A percentile compares a stretch with the other conserved stretches of the same genome.
Evolutionary conservation across 1,140 invertebrate species (phyloP).

Genomic region (Temnothorax curvispinosus): DNA sequence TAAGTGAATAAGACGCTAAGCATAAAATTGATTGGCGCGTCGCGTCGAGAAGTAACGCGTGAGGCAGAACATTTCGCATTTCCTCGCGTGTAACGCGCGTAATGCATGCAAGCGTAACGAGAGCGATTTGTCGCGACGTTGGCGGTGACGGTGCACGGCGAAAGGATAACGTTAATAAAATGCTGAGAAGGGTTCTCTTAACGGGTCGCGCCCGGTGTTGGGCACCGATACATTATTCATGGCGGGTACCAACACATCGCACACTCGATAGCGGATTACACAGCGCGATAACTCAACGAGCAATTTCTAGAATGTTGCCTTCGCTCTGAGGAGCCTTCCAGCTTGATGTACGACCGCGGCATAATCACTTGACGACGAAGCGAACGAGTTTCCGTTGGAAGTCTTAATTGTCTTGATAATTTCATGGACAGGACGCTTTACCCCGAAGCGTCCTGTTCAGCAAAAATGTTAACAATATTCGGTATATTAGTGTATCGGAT

Average conservation of each 20-base stretch:
- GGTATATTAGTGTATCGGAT: no score
- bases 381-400: not conserved
- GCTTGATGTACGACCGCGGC: slow-evolving; percentile 8
- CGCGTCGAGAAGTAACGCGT: not conserved
- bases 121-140: slow-evolving; percentile 32
- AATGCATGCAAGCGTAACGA: slow-evolving; percentile 39
- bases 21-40: slow-evolving; percentile 15
- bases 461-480: no score
- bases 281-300: slow-evolving; percentile 24
- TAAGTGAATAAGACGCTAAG: not conserved
- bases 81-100: slow-evolving; percentile 6
- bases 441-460: not conserved
- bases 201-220: not conserved
- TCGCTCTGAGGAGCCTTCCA: not conserved
- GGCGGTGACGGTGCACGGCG: not conserved
- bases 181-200: not conserved
- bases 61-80: not conserved
- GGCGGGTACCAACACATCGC: slow-evolving; percentile 10
- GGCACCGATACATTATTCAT: slow-evolving; percentile 44
- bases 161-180: slow-evolving; percentile 44
- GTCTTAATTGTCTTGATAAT: not conserved
- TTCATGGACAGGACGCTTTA: not conserved
- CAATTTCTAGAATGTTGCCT: slow-evolving; percentile 41
- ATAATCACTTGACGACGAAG: slow-evolving; percentile 34
- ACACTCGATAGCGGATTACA: slow-evolving; percentile 47